Evolutionary conservation across 2,113 vertebrate species (phyloP), one percentile per base, ranked within the genome.

Genomic region (Lipophrys pholis): DNA sequence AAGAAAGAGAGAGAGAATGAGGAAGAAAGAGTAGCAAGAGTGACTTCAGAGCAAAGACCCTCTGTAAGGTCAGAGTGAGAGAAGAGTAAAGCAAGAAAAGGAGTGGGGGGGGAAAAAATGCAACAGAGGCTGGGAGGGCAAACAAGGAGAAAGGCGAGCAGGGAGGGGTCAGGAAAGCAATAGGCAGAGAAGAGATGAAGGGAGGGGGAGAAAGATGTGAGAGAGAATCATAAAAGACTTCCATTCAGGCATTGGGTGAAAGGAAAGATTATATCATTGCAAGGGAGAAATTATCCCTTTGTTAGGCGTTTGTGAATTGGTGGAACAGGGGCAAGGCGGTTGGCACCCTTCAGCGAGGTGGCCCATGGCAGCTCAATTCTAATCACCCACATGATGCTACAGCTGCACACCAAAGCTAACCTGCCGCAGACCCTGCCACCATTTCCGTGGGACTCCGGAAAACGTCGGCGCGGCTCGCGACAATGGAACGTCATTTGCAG

Each of bases 261-360:
- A 91, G 83, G 80, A 81, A 86, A 90, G 91, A 93, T 92, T 89
- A 89, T 91, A 91, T 93, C 90, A 91, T 82, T 82, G 85, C 72
- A 15, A 81, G 75, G 78, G 81, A 78, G 82, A 91, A 90, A 91
- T 87, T 80, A 88, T 80, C 87, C 71, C 69, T 86, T 91, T 94
- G 88, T 91, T 88, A 69, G 65, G 46, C 73, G 4, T 78, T 82
- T 82, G 69, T 89, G 82, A 89, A 86, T 74, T 84, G 85, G 83
- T 76, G 39, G 84, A 88, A 88, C 84, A 79, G 75, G 86, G 88
- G 73, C 77, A 69, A 76, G 68, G 66, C 75, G n/a, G 63, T 80
- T 59, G 78, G 60, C 53, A 50, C 63, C 83, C 48, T 60, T 11
- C n/a, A 41, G 63, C 5, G 38, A 83, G 73, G 79, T 82, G 76